Conservation (phyloP, 2,888 invertebrate genomes). For the Andrena camellia region DNA sequence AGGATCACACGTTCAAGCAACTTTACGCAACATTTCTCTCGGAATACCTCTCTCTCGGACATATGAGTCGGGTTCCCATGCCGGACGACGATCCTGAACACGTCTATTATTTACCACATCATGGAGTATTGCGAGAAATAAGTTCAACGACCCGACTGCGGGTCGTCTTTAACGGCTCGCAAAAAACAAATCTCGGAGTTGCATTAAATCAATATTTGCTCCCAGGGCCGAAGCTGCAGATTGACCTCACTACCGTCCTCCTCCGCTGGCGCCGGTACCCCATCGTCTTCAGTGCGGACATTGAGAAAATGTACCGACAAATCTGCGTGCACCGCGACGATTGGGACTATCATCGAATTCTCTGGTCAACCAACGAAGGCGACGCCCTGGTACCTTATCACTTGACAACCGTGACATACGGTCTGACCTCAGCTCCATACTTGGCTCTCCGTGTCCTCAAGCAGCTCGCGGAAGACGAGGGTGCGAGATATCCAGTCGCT, state of each 20-base stretch:
- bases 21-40: no score
- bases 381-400: no score
- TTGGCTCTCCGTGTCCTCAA: not conserved
- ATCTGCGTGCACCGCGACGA: not conserved
- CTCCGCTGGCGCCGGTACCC: not conserved
- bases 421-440: no score
- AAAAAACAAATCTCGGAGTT: no score
- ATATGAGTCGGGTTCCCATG: not conserved
- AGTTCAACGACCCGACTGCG: not conserved
- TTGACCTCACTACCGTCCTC: not conserved
- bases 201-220: not conserved
- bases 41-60: not conserved
- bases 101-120: not conserved
- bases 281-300: not conserved
- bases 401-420: no score
- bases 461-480: not conserved
- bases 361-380: not conserved
- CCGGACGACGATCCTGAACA: not conserved
- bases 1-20: no score
- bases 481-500: not conserved
- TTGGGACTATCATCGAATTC: not conserved
- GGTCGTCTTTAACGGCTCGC: constrained; percentile 15
- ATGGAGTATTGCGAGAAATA: not conserved
- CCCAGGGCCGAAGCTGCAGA: not conserved
- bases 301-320: constrained; percentile 10